Evolutionary conservation across 2,113 vertebrate genomes (phyloP).

Genomic region (Condylura cristata): DNA sequence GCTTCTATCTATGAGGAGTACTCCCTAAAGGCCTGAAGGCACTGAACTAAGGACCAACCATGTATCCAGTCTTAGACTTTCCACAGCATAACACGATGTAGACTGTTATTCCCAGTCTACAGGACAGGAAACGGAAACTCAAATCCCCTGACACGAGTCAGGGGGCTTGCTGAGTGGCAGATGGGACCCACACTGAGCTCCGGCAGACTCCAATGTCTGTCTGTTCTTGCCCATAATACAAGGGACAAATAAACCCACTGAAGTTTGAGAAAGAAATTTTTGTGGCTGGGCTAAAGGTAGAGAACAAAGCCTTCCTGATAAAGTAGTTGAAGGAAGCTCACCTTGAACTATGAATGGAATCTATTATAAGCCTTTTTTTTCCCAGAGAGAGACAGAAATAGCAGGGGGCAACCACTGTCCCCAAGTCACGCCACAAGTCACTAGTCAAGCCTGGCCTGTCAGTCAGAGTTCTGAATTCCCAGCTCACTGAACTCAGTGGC

Average conservation of each 20-base stretch:
- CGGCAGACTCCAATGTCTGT: neutral
- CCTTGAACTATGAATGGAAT: conserved; percentile 49
- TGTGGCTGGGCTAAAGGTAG: neutral
- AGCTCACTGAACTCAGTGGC: conserved; percentile 33
- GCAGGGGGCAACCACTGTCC: conserved; percentile 37
- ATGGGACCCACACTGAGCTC: too few relatives aligned
- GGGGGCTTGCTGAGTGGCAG: too few relatives aligned
- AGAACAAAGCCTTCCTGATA: neutral
- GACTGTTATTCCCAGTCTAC: neutral
- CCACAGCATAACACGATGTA: neutral
- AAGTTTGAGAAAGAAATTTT: neutral
- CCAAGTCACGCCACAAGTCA: conserved; percentile 74
- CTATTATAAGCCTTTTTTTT: conserved; percentile 24
- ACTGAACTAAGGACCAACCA: neutral
- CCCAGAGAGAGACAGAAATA: conserved; percentile 4
- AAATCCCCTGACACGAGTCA: too few relatives aligned
- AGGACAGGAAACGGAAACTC: neutral
- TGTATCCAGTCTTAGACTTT: neutral
- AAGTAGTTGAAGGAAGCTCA: conserved; percentile 19
- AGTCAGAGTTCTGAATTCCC: conserved; percentile 63
- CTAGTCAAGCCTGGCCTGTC: conserved; percentile 70
- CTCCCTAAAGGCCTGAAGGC: neutral
- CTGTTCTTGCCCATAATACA: neutral
- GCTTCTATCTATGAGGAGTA: neutral
- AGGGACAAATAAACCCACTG: too few relatives aligned